These are phyloP conservation scores for Trilocha varians DNA, from an alignment of 2,888 invertebrate species.

Conservation along the genomic window DNA sequence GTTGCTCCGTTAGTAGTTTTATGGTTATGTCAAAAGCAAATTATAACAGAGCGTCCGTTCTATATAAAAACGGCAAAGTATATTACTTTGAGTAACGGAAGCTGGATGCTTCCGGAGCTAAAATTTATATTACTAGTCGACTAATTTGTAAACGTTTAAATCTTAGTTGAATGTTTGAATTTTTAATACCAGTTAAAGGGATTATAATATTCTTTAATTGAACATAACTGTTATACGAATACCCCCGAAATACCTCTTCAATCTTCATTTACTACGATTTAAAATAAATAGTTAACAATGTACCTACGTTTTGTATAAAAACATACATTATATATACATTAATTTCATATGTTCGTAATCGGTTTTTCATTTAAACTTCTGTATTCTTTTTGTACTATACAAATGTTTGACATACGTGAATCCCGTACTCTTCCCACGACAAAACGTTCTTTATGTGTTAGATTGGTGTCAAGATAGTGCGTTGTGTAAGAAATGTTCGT, in stretches of 20 bases:
- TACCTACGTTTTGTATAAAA: too few species aligned
- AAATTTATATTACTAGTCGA: neutral
- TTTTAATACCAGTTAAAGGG: neutral
- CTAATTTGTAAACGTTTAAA: neutral
- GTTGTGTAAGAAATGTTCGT: slow-evolving; percentile 1
- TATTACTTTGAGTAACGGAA: neutral
- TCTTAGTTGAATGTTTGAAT: neutral
- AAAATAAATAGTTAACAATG: too few species aligned
- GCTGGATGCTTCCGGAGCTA: neutral
- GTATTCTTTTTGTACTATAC: slow-evolving; percentile 18
- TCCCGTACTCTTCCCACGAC: slow-evolving; percentile 28
- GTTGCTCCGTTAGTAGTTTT: neutral
- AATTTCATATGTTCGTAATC: too few species aligned
- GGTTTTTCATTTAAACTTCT: slow-evolving; percentile 14
- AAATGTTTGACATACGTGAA: slow-evolving; percentile 14
- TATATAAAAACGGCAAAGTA: neutral
- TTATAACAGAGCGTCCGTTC: neutral
- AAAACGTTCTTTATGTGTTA: slow-evolving; percentile 14
- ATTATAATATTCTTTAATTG: too few species aligned
- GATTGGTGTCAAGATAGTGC: slow-evolving; percentile 24
- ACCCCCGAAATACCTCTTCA: too few species aligned
- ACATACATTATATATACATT: too few species aligned
- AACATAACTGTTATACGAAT: too few species aligned
- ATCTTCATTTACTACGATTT: too few species aligned
- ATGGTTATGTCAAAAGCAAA: neutral